Conservation (phyloP, 92 coral and sea anemone species). For the Zoanthus sansibaricus region DNA sequence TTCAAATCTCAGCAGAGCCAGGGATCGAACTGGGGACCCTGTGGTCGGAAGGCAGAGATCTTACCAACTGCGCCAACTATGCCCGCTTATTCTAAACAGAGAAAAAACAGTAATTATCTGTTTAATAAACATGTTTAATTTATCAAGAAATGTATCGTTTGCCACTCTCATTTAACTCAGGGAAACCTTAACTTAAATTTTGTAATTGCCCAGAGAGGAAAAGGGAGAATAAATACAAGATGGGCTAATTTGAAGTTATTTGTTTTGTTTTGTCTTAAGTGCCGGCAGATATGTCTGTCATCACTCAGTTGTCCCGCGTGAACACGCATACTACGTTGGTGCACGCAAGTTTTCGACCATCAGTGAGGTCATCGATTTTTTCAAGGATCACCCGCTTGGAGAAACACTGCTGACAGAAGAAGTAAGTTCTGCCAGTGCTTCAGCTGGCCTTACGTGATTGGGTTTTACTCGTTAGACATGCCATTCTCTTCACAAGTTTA, state of each 20-base stretch:
- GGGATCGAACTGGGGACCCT: no score
- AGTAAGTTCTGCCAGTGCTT: conserved; percentile 47
- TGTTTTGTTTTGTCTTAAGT: conserved; percentile 42
- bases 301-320: conserved; percentile 86
- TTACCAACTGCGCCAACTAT: no score
- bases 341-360: conserved; percentile 80
- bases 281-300: conserved; percentile 96
- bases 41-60: no score
- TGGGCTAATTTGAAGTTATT: background rate
- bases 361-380: conserved; percentile 86
- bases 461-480: background rate
- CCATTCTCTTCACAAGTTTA: background rate
- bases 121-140: no score
- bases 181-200: no score
- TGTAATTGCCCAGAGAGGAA: no score
- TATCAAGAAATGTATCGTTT: no score
- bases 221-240: no score
- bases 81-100: no score
- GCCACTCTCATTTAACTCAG: no score
- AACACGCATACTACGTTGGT: conserved; percentile 83
- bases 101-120: no score
- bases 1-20: no score
- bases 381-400: conserved; percentile 88
- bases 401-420: conserved; percentile 84
- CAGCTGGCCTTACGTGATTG: background rate